These are phyloP conservation scores for Yponomeuta sedellus DNA, from an alignment of 2,888 invertebrate genomes.

Conservation along the genomic window DNA sequence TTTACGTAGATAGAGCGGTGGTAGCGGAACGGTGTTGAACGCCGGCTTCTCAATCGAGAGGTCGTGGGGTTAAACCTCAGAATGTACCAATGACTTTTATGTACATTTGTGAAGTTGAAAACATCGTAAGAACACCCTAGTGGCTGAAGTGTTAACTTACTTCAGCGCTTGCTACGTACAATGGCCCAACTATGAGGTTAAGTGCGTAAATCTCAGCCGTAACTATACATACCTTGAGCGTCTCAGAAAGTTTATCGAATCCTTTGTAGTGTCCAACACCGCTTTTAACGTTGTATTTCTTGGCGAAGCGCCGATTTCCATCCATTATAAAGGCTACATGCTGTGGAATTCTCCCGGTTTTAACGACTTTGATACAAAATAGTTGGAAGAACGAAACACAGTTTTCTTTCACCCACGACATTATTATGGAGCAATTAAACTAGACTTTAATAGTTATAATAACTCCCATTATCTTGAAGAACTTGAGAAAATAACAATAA, in stretches of 20 bases:
- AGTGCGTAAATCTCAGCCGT: no score
- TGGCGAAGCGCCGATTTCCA: constrained; percentile 96
- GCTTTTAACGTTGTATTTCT: constrained; percentile 83
- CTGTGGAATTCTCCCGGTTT: constrained; percentile 88
- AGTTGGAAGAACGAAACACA: constrained; percentile 85
- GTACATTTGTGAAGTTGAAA: no score
- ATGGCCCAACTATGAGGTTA: no score
- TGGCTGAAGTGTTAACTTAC: no score
- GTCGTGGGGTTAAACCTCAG: no score
- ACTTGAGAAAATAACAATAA: background rate
- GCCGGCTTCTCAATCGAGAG: no score
- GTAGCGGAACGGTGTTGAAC: no score
- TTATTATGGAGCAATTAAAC: background rate
- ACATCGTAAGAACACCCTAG: no score
- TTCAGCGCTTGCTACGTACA: no score
- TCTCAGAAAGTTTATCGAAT: constrained; percentile 88
- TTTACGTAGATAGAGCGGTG: no score
- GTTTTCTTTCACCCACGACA: constrained; percentile 85
- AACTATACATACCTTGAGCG: constrained; percentile 79
- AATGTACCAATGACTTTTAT: no score
- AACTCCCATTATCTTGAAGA: background rate
- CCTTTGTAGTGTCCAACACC: constrained; percentile 90
- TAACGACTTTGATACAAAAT: constrained; percentile 82
- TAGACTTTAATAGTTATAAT: background rate
- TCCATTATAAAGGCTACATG: constrained; percentile 99